Conservation (phyloP, 2,797 vertebrate species). For the Myotis pilosus region DNA sequence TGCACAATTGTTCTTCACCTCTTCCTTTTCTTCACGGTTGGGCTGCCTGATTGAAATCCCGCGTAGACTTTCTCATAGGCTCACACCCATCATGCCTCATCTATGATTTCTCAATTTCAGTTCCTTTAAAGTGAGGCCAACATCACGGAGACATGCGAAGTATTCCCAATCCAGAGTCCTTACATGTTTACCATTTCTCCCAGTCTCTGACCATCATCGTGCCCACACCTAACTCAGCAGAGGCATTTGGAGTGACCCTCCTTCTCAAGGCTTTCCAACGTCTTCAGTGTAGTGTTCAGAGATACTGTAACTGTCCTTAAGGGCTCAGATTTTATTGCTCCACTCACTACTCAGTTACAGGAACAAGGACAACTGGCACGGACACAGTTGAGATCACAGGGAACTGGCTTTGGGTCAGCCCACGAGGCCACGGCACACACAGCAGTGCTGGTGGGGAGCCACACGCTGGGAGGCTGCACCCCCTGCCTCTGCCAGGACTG, state of each 20-base stretch:
- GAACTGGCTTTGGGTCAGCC: background rate
- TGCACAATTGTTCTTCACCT: background rate
- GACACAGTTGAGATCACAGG: background rate
- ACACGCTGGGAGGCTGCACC: background rate
- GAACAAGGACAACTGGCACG: background rate
- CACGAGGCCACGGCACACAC: too few relatives aligned
- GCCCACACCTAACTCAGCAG: background rate
- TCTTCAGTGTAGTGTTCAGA: background rate
- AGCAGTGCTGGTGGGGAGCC: background rate
- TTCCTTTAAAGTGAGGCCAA: slow-evolving; percentile 28
- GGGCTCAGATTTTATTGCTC: background rate
- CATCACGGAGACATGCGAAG: background rate
- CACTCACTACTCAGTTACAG: background rate
- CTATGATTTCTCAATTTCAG: background rate
- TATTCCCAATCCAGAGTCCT: background rate
- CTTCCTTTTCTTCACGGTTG: background rate
- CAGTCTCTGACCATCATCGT: background rate
- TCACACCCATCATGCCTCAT: background rate
- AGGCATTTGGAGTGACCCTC: background rate
- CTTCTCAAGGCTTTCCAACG: background rate
- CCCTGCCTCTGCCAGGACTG: background rate
- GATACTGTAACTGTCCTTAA: background rate
- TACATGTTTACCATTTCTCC: background rate
- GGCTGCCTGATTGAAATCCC: background rate
- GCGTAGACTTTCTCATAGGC: background rate